Percentiles rank a stretch among this genome's conserved stretches.
Conservation (phyloP, 37 sponge, comb jelly and placozoan species). For the Amphimedon queenslandica region DNA sequence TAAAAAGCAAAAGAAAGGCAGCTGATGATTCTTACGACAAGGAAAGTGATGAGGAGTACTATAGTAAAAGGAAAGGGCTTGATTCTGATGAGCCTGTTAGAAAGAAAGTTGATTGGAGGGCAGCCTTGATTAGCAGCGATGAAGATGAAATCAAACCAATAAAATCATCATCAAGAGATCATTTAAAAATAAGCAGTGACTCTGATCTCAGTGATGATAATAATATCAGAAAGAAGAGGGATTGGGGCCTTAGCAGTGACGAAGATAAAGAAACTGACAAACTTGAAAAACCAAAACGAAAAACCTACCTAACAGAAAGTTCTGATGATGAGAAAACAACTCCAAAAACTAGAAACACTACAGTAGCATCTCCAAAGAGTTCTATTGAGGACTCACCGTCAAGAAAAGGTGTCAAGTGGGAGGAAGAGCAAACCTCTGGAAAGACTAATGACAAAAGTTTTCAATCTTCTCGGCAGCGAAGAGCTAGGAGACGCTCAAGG, state of each 20-base stretch:
- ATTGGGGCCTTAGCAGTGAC: neutral
- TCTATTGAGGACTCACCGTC: neutral
- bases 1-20: neutral
- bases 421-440: neutral
- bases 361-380: neutral
- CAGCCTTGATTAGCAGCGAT: neutral
- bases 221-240: neutral
- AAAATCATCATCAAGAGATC: neutral
- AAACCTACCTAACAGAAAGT: too few species aligned
- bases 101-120: neutral
- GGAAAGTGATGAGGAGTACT: too few species aligned
- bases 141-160: neutral
- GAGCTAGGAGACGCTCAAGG: neutral
- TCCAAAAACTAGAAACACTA: neutral
- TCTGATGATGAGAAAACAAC: too few species aligned
- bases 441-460: neutral
- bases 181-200: neutral
- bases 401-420: slow-evolving; percentile 1
- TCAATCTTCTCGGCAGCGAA: neutral
- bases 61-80: neutral
- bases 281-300: too few species aligned
- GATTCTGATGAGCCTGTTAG: neutral
- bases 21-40: too few species aligned
- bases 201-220: neutral
- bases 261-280: neutral